Percentiles rank a stretch among this genome's conserved stretches.
Evolutionary conservation across 1,140 invertebrate genomes (phyloP).

Genomic region (Papilio polyxenes): DNA sequence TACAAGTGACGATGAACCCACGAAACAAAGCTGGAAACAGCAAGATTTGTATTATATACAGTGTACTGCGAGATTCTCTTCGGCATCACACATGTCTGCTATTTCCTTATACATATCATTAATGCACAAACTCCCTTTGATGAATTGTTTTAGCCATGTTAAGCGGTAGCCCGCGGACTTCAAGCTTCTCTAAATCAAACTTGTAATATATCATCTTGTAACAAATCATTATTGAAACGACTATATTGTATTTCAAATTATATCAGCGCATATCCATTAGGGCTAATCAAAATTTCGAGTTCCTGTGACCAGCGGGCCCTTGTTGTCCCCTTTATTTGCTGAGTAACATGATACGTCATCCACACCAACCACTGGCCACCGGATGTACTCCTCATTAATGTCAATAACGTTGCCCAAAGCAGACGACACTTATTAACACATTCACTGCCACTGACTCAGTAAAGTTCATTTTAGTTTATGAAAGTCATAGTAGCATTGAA

Average conservation of each 20-base stretch:
- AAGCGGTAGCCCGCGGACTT: too few relatives aligned
- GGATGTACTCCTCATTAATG: conserved; percentile 73
- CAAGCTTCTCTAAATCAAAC: too few relatives aligned
- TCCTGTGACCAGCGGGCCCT: conserved; percentile 60
- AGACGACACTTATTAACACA: conserved; percentile 66
- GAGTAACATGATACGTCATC: conserved; percentile 73
- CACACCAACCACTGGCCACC: conserved; percentile 59
- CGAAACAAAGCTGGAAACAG: conserved; percentile 21
- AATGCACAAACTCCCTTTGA: too few relatives aligned
- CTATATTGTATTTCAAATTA: conserved; percentile 27
- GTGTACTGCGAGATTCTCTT: not conserved
- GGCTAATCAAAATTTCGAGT: conserved; percentile 59
- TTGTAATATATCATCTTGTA: too few relatives aligned
- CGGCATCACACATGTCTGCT: not conserved
- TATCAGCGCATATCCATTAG: conserved; percentile 42
- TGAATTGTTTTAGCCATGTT: too few relatives aligned
- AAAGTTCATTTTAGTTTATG: not conserved
- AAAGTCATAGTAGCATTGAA: not conserved
- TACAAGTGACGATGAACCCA: conserved; percentile 49
- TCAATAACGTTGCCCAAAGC: conserved; percentile 74
- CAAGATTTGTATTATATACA: not conserved
- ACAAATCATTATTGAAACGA: not conserved
- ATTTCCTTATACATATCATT: not conserved
- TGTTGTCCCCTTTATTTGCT: conserved; percentile 74
- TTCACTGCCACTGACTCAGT: not conserved